Evolutionary conservation across 2,888 invertebrate species (phyloP).

Genomic region (Hoplodrina ambigua): DNA sequence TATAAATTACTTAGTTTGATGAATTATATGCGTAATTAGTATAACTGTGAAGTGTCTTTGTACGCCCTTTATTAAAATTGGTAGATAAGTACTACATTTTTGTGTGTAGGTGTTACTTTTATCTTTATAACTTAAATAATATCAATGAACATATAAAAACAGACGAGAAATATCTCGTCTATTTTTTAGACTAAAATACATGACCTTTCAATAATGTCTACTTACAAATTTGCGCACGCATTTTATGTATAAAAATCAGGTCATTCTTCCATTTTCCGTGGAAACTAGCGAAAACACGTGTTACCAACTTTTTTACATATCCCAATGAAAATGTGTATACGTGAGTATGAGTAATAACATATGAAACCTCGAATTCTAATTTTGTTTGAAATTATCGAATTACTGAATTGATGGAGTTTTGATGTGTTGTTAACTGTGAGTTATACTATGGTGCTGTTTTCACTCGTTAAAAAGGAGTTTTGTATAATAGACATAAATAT

Average conservation of each 20-base stretch:
- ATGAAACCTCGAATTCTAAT: conserved; percentile 20
- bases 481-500: too few species aligned
- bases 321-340: conserved; percentile 33
- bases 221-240: conserved; percentile 5
- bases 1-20: too few species aligned
- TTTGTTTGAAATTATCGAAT: conserved; percentile 20
- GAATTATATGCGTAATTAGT: too few species aligned
- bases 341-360: conserved; percentile 18
- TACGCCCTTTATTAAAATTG: too few species aligned
- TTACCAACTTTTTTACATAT: conserved; percentile 38
- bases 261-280: conserved; percentile 17
- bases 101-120: too few species aligned
- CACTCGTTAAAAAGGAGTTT: too few species aligned
- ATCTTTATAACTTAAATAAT: too few species aligned
- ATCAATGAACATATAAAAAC: too few species aligned
- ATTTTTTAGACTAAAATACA: background rate
- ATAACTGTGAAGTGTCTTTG: too few species aligned
- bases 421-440: background rate
- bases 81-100: background rate
- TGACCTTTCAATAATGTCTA: background rate
- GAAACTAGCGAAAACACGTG: conserved; percentile 29
- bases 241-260: conserved; percentile 17
- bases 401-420: conserved; percentile 14
- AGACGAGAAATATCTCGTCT: too few species aligned
- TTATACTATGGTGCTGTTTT: too few species aligned